Percentiles rank a stretch among this genome's conserved stretches.
Conservation (phyloP, 2,797 vertebrate genomes). For the Nannoperca obscura region DNA sequence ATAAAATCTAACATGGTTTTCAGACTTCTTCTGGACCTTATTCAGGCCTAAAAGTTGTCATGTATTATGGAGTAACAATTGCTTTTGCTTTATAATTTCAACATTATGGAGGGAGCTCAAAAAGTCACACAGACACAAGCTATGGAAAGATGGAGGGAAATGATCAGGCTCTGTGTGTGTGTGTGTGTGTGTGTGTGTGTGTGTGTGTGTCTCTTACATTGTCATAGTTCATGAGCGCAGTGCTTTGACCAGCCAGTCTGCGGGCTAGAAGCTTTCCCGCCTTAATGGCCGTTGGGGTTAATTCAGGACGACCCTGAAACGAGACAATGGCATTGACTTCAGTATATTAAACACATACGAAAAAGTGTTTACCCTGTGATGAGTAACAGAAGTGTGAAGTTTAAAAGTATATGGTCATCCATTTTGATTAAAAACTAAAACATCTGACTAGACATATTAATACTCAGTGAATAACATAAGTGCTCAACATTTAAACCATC, state of each 20-base stretch:
- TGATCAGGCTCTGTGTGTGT: background rate
- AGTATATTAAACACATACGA: background rate
- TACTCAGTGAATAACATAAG: conserved; percentile 3
- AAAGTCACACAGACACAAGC: conserved; percentile 19
- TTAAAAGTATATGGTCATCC: background rate
- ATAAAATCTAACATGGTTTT: background rate
- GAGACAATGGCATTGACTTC: conserved; percentile 4
- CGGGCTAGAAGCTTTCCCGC: conserved; percentile 93
- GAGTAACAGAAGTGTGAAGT: background rate
- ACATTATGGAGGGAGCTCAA: background rate
- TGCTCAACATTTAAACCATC: conserved; percentile 33
- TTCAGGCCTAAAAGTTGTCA: background rate
- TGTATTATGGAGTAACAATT: background rate
- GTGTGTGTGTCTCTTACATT: conserved; percentile 85
- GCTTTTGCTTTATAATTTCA: conserved; percentile 5
- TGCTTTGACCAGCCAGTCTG: conserved; percentile 86
- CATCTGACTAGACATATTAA: background rate
- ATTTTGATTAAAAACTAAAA: background rate
- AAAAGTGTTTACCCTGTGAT: background rate
- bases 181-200: conserved; percentile 13
- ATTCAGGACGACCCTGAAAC: conserved; percentile 92
- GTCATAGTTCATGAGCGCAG: conserved; percentile 92
- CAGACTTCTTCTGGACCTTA: background rate
- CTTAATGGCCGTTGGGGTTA: conserved; percentile 94
- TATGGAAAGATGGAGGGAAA: conserved; percentile 31